A percentile compares a stretch with the other conserved stretches of the same genome.
Evolutionary conservation across 2,797 vertebrate genomes (phyloP).

Genomic region (Ctenochaetus hawaiiensis): DNA sequence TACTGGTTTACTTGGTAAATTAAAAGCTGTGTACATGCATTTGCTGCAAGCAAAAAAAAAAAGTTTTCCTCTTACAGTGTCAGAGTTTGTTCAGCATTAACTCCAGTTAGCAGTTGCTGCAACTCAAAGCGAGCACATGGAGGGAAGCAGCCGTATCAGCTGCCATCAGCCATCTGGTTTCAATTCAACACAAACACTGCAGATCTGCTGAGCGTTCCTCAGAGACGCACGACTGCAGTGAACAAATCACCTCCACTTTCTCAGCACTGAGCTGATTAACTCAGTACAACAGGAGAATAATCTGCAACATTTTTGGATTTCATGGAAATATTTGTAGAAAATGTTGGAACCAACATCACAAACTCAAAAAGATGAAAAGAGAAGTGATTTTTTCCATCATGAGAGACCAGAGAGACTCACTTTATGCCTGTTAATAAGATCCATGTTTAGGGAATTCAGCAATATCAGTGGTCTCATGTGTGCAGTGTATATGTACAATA

Average conservation of each 20-base stretch:
- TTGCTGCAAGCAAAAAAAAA: too few species aligned
- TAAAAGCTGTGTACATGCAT: not conserved
- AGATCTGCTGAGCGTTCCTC: constrained; percentile 30
- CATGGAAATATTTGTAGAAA: not conserved
- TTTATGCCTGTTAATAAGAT: constrained; percentile 33
- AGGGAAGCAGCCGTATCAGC: constrained; percentile 6
- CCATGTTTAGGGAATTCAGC: constrained; percentile 10
- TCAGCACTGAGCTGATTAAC: not conserved
- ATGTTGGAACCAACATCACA: not conserved
- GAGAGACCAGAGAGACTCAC: constrained; percentile 1
- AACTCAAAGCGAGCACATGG: constrained; percentile 4
- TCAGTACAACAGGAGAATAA: not conserved
- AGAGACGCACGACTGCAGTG: not conserved
- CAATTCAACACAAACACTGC: constrained; percentile 23
- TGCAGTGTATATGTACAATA: not conserved
- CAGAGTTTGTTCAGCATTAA: constrained; percentile 10
- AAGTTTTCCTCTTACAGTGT: not conserved
- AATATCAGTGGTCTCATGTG: not conserved
- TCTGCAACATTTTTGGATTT: not conserved
- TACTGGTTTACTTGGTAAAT: not conserved
- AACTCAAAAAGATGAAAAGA: not conserved
- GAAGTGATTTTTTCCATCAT: not conserved
- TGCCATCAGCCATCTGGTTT: constrained; percentile 61
- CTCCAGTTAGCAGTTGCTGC: constrained; percentile 12
- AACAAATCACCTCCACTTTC: not conserved